Conservation (phyloP, 2,888 invertebrate genomes). For the Tinea pellionella region DNA sequence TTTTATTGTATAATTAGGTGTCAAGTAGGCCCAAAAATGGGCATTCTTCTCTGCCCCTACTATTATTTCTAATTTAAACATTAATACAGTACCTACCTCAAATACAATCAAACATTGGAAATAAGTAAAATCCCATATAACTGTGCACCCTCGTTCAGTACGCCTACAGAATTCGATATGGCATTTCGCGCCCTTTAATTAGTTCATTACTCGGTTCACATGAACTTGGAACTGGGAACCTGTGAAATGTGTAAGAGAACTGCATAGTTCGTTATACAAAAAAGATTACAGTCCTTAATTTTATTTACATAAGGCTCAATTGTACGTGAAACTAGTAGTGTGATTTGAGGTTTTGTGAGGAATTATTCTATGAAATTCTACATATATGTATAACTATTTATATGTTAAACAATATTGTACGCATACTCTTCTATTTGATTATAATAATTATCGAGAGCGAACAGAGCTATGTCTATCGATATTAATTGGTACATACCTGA, state of each 20-base stretch:
- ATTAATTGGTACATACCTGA: no score
- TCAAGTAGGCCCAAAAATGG: no score
- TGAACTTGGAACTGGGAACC: slow-evolving; percentile 3
- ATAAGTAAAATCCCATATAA: background rate
- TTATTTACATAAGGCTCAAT: no score
- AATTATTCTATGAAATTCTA: background rate
- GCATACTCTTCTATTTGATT: background rate
- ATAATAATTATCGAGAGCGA: no score
- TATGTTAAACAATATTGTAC: background rate
- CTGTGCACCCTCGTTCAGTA: background rate
- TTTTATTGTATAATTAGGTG: no score
- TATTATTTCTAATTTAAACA: no score
- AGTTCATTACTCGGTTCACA: slow-evolving; percentile 11
- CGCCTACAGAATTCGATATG: slow-evolving; percentile 2
- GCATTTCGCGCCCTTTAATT: slow-evolving; percentile 7
- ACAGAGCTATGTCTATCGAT: no score
- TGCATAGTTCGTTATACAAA: background rate
- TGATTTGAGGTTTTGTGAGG: background rate
- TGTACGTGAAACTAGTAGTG: background rate
- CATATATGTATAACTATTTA: background rate
- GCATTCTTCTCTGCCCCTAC: no score
- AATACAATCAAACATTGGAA: background rate
- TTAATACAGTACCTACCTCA: background rate
- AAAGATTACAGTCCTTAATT: background rate
- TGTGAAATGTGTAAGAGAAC: background rate